Conservation (phyloP, 2,113 vertebrate species). For the Struthio camelus region DNA sequence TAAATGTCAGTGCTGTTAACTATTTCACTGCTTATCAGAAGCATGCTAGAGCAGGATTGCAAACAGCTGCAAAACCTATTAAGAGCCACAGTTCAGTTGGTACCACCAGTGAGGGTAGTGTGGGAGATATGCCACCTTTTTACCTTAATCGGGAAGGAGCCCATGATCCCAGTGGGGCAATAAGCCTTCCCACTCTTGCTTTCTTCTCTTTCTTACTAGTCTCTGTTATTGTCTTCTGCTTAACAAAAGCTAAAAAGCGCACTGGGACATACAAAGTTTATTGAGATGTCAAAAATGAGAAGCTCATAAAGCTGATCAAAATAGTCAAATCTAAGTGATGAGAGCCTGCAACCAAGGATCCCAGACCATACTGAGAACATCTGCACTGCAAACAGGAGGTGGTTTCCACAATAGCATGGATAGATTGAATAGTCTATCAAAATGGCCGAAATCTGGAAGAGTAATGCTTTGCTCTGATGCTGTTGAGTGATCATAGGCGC, state of each 20-base stretch:
- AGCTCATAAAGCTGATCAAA: not conserved
- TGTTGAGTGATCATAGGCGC: not conserved
- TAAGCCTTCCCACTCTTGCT: not conserved
- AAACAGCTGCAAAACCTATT: not conserved
- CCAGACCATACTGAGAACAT: not conserved
- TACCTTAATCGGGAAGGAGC: not conserved
- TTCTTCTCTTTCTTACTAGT: not conserved
- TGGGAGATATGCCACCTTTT: not conserved
- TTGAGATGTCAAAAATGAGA: not conserved
- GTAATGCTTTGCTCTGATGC: not conserved
- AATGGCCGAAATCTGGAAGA: not conserved
- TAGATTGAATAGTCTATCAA: not conserved
- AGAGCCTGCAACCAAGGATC: not conserved
- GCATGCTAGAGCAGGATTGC: not conserved
- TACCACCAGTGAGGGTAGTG: not conserved
- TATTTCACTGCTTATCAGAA: not conserved
- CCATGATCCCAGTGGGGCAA: not conserved
- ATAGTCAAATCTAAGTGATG: not conserved
- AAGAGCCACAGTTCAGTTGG: not conserved
- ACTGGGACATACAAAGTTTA: not conserved
- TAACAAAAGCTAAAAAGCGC: not conserved
- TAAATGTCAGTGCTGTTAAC: slow-evolving; percentile 14
- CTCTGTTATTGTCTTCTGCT: not conserved
- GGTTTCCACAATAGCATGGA: not conserved
- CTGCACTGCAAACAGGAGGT: not conserved